phyloP scores from a whole-genome alignment of 2,113 vertebrate species.

The Rhodinocichla rosea region DNA sequence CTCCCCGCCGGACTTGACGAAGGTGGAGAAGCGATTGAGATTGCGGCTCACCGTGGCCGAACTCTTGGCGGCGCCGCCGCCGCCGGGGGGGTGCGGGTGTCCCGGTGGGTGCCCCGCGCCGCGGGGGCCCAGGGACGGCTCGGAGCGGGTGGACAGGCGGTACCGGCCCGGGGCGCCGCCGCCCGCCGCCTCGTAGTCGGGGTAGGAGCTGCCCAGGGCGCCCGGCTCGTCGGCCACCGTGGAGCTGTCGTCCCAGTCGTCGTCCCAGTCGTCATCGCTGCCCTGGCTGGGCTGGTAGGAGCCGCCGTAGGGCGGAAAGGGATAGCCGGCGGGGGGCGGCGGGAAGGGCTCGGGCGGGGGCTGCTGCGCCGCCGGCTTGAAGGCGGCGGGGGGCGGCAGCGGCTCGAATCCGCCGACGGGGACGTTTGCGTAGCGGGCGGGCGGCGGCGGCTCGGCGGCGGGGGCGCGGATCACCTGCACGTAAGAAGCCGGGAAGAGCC shows the following conservation, averaged over 20 bases:
- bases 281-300: conserved; percentile 80
- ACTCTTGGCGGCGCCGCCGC: conserved; percentile 77
- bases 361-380: conserved; percentile 46
- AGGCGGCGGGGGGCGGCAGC: conserved; percentile 25
- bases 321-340: neutral
- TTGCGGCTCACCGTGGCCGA: conserved; percentile 91
- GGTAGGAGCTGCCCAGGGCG: conserved; percentile 71
- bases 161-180: conserved; percentile 67
- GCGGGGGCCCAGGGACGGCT: conserved; percentile 66
- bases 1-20: conserved; percentile 94
- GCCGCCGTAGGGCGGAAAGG: conserved; percentile 59
- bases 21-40: conserved; percentile 95
- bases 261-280: conserved; percentile 96
- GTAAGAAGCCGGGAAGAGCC: conserved; percentile 93
- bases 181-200: conserved; percentile 80
- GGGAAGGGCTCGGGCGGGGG: conserved; percentile 45
- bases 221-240: conserved; percentile 90
- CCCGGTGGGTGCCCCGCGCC: neutral
- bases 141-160: conserved; percentile 79
- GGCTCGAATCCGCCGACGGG: conserved; percentile 77
- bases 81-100: conserved; percentile 63
- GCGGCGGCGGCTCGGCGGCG: conserved; percentile 35
- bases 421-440: conserved; percentile 81
- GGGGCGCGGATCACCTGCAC: conserved; percentile 83
- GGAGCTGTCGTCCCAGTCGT: conserved; percentile 97